Evolutionary conservation across 2,113 vertebrate genomes (phyloP), one percentile per base, ranked within the genome.

Genomic region (Gopherus flavomarginatus): DNA sequence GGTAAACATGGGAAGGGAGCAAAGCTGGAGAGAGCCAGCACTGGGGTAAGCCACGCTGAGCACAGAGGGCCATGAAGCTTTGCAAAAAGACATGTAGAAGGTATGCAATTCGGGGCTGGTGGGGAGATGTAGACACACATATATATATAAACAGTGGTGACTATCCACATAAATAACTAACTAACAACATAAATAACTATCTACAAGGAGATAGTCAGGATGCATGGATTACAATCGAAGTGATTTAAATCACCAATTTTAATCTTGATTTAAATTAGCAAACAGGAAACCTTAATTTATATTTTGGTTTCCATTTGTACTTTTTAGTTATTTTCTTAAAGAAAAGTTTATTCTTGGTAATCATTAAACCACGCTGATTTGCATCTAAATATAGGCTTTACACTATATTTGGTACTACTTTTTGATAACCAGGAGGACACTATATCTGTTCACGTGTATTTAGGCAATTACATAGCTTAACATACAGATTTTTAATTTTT

Each of bases 41-140:
- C 0, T 1, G 0, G 1, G 0, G 0, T 19, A 90, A 87, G 54
- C 47, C 6, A 21, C 59, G 38, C 42, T n/a, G 69, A 0, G 0
- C 29, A 75, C 0, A 0, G 1, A 2, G 50, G 27, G 80, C 62
- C 38, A 56, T 31, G 22, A 27, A 77, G 89, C 44, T 62, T 1
- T 52, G 44, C 78, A 50, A 19, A 22, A 38, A 54, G 78, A 47
- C 13, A 49, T 2, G 2, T 0, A 3, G 42, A 80, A 35, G 0
- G 0, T 81, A 82, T 4, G 79, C 50, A 86, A 22, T 26, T 90
- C 47, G 47, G 78, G 17, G 19, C 8, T 16, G n/a, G 35, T 17
- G 17, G 17, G 62, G 62, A 69, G 16, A n/a, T n/a, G 35, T 69
- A 69, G 35, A 57, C 24, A 62, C 27, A 29, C 13, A 31, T 62